Evolutionary conservation across 2,888 invertebrate species (phyloP).

Genomic region (Halictus quadricinctus): DNA sequence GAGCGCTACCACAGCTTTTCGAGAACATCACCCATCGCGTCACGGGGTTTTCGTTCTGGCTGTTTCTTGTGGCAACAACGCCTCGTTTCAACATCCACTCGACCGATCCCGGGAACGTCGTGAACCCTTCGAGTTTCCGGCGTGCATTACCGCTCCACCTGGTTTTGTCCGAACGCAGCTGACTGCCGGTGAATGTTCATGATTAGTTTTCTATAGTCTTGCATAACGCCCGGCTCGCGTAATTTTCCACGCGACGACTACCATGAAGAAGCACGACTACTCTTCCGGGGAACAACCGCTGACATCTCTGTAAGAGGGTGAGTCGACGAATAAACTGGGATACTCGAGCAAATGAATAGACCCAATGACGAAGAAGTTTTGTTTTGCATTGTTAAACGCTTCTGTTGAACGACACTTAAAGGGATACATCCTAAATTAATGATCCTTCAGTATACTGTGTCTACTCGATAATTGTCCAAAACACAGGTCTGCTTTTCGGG

Average conservation of each 20-base stretch:
- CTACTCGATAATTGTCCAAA: no score
- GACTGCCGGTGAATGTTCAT: slow-evolving; percentile 1
- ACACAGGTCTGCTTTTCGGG: no score
- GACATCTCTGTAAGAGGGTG: not conserved
- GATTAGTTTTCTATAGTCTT: slow-evolving; percentile 14
- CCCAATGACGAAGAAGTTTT: not conserved
- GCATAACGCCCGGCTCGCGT: not conserved
- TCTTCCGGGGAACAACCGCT: not conserved
- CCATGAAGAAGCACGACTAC: not conserved
- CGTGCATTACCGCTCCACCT: not conserved
- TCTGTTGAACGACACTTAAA: not conserved
- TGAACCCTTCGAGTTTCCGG: slow-evolving; percentile 4
- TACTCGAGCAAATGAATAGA: not conserved
- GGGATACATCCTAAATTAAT: no score
- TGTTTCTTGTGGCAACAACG: slow-evolving; percentile 50
- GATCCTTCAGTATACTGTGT: no score
- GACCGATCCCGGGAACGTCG: slow-evolving; percentile 19
- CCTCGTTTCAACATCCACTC: slow-evolving; percentile 25
- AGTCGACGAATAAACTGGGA: not conserved
- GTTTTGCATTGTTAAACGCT: not conserved
- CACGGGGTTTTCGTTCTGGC: slow-evolving; percentile 29
- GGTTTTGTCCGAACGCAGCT: slow-evolving; percentile 2
- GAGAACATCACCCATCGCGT: slow-evolving; percentile 21
- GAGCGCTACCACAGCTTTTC: slow-evolving; percentile 47
- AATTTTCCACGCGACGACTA: not conserved